A percentile compares a stretch with the other conserved stretches of the same genome.
These are phyloP conservation scores for Chrosomus eos DNA, from an alignment of 2,797 vertebrate genomes.

Conservation along the genomic window DNA sequence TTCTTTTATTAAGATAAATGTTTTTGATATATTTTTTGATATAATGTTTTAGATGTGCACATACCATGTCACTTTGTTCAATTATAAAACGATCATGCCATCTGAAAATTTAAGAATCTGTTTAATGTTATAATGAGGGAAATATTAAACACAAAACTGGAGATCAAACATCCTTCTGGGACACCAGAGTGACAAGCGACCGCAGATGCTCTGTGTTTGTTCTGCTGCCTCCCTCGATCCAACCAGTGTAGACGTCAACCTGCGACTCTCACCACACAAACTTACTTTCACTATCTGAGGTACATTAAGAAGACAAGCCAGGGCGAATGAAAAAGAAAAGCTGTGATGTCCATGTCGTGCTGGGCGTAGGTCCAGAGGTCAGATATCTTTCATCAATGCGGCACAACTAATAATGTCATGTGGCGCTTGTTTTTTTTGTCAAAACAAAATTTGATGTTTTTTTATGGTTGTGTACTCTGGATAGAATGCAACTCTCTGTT, in stretches of 20 bases:
- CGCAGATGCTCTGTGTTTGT: background rate
- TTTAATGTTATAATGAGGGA: background rate
- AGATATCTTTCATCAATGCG: background rate
- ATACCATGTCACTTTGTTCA: background rate
- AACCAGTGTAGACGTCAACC: background rate
- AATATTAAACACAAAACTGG: background rate
- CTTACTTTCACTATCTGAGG: background rate
- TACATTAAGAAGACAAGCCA: conserved; percentile 10
- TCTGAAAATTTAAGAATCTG: background rate
- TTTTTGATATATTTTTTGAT: no score
- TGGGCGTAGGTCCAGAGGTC: background rate
- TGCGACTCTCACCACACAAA: background rate
- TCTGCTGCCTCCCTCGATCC: background rate
- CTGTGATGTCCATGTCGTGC: background rate
- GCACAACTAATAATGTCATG: background rate
- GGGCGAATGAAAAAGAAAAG: background rate
- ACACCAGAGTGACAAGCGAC: background rate
- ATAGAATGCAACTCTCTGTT: background rate
- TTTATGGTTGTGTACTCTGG: background rate
- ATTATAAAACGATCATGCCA: background rate
- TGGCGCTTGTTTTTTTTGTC: background rate
- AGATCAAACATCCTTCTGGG: background rate
- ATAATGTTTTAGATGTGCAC: background rate
- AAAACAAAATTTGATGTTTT: background rate
- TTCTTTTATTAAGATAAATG: no score